A percentile compares a stretch with the other conserved stretches of the same genome.
Evolutionary conservation across 2,113 vertebrate species (phyloP).

Genomic region (Mystacornis crossleyi): DNA sequence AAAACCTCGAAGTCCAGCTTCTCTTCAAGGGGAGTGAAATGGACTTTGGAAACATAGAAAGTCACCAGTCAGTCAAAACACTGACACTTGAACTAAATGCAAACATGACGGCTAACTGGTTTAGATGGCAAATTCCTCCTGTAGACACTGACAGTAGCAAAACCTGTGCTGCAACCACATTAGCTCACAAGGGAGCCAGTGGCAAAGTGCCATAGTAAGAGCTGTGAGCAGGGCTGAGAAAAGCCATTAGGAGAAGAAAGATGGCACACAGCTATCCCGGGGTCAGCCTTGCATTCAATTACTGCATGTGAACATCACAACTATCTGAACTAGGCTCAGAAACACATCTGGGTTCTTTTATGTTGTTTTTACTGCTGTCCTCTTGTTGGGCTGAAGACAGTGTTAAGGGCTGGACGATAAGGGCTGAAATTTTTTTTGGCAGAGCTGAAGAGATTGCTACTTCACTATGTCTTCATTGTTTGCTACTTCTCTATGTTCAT

Average conservation of each 20-base stretch:
- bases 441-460: background rate
- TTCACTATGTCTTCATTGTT: background rate
- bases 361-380: background rate
- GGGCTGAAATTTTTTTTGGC: background rate
- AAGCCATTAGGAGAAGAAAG: constrained; percentile 20
- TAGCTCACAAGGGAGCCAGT: background rate
- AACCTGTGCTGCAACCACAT: background rate
- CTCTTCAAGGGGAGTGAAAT: background rate
- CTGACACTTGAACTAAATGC: background rate
- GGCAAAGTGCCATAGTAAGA: background rate
- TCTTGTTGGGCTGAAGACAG: background rate
- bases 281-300: background rate
- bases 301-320: background rate
- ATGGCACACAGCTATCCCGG: background rate
- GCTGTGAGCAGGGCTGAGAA: background rate
- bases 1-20: background rate
- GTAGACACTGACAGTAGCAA: background rate
- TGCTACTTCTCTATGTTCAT: background rate
- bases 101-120: background rate
- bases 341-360: background rate
- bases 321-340: background rate
- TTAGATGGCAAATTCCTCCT: background rate
- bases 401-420: background rate
- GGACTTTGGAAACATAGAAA: background rate
- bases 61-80: background rate